Evolutionary conservation across 2,888 invertebrate genomes (phyloP).

Genomic region (Acanthacorydalis orientalis): DNA sequence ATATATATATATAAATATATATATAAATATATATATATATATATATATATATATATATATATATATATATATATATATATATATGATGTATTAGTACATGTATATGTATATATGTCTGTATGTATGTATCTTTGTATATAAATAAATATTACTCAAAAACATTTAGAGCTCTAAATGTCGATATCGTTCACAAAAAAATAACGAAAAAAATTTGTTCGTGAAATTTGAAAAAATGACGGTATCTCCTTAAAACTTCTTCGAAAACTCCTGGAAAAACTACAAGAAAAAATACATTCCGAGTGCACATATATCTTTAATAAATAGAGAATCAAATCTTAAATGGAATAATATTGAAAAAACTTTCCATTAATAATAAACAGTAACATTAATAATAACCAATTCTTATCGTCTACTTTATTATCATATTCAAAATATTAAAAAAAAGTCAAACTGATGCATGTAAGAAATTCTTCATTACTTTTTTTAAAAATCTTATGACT

Average conservation of each 20-base stretch:
- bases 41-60: too few relatives aligned
- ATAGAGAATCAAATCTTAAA: background rate
- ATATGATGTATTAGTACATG: too few relatives aligned
- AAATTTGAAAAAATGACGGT: background rate
- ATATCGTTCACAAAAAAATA: background rate
- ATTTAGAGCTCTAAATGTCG: too few relatives aligned
- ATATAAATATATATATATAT: too few relatives aligned
- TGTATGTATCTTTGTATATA: too few relatives aligned
- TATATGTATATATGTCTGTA: too few relatives aligned
- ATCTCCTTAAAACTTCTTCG: background rate
- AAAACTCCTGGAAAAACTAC: constrained; percentile 4
- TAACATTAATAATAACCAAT: constrained; percentile 4
- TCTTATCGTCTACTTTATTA: background rate
- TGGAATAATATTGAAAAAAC: too few relatives aligned
- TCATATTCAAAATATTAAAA: background rate
- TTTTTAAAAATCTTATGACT: background rate
- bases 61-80: too few relatives aligned
- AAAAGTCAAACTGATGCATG: background rate
- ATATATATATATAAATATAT: too few relatives aligned
- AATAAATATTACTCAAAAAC: too few relatives aligned
- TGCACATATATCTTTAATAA: constrained; percentile 5
- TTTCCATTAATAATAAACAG: too few relatives aligned
- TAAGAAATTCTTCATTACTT: background rate
- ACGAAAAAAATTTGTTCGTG: background rate
- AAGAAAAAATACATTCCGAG: constrained; percentile 7